phyloP scores from a whole-genome alignment of 2,888 invertebrate genomes.

The Nomada fucata region DNA sequence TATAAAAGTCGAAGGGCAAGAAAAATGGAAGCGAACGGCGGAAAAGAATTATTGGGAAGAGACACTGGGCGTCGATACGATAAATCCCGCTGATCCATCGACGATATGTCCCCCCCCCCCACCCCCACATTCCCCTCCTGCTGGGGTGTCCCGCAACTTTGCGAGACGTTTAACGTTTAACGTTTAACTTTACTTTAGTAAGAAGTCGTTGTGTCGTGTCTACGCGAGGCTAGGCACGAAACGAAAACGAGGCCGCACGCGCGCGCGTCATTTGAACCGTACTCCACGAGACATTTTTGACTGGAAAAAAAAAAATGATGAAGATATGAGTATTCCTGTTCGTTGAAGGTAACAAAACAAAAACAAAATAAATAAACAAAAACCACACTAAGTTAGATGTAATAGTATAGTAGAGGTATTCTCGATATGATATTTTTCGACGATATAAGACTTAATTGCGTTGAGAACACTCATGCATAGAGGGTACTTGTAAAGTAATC shows the following conservation, averaged over 20 bases:
- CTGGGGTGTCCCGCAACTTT: constrained; percentile 18
- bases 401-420: constrained; percentile 81
- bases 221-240: constrained; percentile 38
- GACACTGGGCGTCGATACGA: constrained; percentile 39
- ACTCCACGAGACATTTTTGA: constrained; percentile 75
- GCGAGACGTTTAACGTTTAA: constrained; percentile 62
- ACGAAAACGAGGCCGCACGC: constrained; percentile 67
- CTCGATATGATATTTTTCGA: constrained; percentile 81
- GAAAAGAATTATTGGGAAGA: constrained; percentile 29
- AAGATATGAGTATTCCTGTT: constrained; percentile 79
- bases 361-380: constrained; percentile 39
- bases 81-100: constrained; percentile 48
- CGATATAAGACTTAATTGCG: constrained; percentile 80
- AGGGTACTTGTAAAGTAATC: constrained; percentile 81
- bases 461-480: constrained; percentile 69
- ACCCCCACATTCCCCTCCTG: not conserved
- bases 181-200: constrained; percentile 61
- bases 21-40: not conserved
- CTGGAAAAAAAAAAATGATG: constrained; percentile 69
- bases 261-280: constrained; percentile 58
- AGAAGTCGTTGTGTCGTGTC: constrained; percentile 39
- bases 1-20: constrained; percentile 34
- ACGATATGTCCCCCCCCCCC: constrained; percentile 68
- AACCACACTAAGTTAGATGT: constrained; percentile 67
- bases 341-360: constrained; percentile 66